Conservation (phyloP, 2,888 invertebrate genomes). For the Mythimna albipuncta region DNA sequence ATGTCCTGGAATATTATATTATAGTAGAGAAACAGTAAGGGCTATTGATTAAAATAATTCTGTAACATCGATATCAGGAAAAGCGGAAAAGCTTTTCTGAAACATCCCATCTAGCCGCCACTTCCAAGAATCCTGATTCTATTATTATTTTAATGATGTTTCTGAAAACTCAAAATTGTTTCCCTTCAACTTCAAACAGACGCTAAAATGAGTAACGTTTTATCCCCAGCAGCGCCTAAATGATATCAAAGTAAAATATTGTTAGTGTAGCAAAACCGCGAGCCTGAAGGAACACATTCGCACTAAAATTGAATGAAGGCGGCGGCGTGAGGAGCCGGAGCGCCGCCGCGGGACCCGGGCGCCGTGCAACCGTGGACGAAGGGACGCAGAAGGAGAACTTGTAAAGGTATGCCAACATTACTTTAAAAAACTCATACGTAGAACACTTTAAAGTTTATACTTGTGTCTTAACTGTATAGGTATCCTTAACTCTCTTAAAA, state of each 20-base stretch:
- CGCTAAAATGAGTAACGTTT: constrained; percentile 5
- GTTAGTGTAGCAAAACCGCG: constrained; percentile 39
- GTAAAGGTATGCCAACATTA: not conserved
- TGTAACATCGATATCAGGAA: not conserved
- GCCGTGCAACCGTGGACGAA: not conserved
- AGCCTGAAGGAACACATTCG: constrained; percentile 44
- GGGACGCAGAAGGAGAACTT: constrained; percentile 13
- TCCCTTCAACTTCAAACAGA: constrained; percentile 18
- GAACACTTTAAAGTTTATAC: too few species aligned
- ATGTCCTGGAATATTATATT: too few species aligned
- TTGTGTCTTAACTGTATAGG: too few species aligned
- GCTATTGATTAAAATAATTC: not conserved
- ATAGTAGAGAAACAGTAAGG: not conserved
- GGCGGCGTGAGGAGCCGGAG: constrained; percentile 39
- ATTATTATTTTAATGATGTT: constrained; percentile 11
- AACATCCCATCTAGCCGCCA: not conserved
- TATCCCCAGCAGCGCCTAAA: constrained; percentile 3
- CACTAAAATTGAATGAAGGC: constrained; percentile 56
- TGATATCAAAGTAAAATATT: constrained; percentile 48
- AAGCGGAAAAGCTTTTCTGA: not conserved
- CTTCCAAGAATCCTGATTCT: not conserved
- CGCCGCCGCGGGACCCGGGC: constrained; percentile 28
- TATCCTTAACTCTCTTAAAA: too few species aligned
- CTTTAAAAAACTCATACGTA: too few species aligned
- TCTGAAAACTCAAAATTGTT: constrained; percentile 5